Conservation (phyloP, 2,797 vertebrate species). For the Pseudopleuronectes americanus region DNA sequence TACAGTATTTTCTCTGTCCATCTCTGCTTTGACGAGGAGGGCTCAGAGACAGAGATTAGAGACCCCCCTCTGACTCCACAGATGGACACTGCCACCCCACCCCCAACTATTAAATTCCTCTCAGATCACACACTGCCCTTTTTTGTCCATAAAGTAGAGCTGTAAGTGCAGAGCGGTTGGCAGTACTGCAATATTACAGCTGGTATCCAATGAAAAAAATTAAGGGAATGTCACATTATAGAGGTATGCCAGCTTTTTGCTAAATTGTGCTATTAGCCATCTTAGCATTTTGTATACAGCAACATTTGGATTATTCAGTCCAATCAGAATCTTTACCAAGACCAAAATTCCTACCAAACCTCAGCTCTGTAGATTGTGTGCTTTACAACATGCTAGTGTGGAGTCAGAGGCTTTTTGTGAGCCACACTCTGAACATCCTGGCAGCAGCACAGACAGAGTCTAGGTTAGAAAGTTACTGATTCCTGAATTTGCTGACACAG, state of each 20-base stretch:
- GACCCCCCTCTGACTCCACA: conserved; percentile 69
- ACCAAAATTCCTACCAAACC: background rate
- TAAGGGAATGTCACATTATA: background rate
- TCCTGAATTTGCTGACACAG: background rate
- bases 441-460: background rate
- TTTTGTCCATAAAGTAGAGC: conserved; percentile 34
- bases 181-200: background rate
- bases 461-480: background rate
- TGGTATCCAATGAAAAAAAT: background rate
- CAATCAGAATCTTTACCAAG: background rate
- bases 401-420: background rate
- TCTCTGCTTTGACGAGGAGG: conserved; percentile 21
- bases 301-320: background rate
- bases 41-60: conserved; percentile 72
- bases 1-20: conserved; percentile 52
- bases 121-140: conserved; percentile 49
- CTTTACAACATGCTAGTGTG: background rate
- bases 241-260: background rate
- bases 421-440: background rate
- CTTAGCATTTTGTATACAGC: background rate
- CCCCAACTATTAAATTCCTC: conserved; percentile 58
- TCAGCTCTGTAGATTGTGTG: background rate
- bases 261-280: background rate
- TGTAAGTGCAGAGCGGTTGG: background rate
- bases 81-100: conserved; percentile 70